Conservation (phyloP, 2,888 invertebrate species). For the Petrophora chlorosata region DNA sequence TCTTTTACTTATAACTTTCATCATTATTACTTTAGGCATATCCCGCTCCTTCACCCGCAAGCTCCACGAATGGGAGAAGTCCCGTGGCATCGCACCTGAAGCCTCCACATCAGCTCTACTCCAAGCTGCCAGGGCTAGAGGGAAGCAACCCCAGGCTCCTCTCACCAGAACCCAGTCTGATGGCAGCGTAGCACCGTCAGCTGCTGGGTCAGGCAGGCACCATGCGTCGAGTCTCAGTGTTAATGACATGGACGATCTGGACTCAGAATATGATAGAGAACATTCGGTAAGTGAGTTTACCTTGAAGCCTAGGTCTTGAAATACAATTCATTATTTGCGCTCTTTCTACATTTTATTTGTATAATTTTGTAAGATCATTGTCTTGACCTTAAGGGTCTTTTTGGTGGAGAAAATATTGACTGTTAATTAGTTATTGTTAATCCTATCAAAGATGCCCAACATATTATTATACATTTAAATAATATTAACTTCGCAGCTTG, state of each 20-base stretch:
- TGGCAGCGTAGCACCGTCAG: constrained; percentile 87
- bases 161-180: constrained; percentile 90
- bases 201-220: constrained; percentile 84
- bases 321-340: background rate
- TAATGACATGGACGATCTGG: constrained; percentile 87
- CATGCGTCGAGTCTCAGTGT: constrained; percentile 89
- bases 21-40: constrained; percentile 79
- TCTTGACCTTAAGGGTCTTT: no score
- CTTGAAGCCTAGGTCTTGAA: background rate
- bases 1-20: no score
- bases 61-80: constrained; percentile 96
- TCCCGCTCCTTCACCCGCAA: constrained; percentile 95
- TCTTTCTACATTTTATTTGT: no score
- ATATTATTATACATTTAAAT: no score
- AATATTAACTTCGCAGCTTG: constrained; percentile 45
- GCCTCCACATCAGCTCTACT: constrained; percentile 92
- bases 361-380: no score
- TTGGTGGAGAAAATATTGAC: no score
- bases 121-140: constrained; percentile 71
- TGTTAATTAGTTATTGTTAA: no score
- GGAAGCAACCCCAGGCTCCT: constrained; percentile 58
- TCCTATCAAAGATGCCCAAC: no score
- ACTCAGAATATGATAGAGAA: constrained; percentile 81
- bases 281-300: constrained; percentile 57
- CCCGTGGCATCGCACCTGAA: constrained; percentile 93